phyloP scores from a whole-genome alignment of 2,113 vertebrate genomes.

The Zosterops hypoxanthus region DNA sequence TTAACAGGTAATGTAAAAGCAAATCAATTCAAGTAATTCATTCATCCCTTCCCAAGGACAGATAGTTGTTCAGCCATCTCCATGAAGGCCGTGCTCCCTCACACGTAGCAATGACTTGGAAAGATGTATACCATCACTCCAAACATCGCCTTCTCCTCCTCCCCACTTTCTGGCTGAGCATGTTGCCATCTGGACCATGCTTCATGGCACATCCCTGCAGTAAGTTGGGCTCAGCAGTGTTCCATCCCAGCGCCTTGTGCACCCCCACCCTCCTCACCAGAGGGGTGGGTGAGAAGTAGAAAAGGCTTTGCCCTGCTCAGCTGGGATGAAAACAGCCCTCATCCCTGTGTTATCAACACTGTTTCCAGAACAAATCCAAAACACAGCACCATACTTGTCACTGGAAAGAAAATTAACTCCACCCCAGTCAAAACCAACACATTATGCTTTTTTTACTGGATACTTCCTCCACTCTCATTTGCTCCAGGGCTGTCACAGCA shows the following conservation, averaged over 20 bases:
- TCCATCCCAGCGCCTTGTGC: accelerated
- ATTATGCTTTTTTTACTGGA: not conserved
- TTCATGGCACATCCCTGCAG: not conserved
- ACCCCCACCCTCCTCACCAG: accelerated
- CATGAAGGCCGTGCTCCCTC: not conserved
- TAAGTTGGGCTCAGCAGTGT: not conserved
- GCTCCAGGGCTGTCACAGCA: not conserved
- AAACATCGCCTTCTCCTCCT: not conserved
- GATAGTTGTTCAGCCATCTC: not conserved
- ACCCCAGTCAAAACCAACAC: not conserved
- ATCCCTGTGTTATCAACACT: too few species aligned
- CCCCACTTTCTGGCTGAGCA: too few species aligned
- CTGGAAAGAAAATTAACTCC: not conserved
- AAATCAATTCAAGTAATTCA: not conserved
- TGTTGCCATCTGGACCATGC: too few species aligned
- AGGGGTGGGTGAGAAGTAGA: not conserved
- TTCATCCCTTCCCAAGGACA: not conserved
- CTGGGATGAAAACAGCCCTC: not conserved
- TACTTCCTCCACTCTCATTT: not conserved
- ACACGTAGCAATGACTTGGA: not conserved
- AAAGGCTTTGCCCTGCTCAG: not conserved
- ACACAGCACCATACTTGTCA: too few species aligned
- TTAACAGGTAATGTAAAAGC: not conserved
- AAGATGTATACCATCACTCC: accelerated
- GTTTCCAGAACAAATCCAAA: not conserved